Conservation (phyloP, 2,888 invertebrate species). For the Heliconius erato region DNA sequence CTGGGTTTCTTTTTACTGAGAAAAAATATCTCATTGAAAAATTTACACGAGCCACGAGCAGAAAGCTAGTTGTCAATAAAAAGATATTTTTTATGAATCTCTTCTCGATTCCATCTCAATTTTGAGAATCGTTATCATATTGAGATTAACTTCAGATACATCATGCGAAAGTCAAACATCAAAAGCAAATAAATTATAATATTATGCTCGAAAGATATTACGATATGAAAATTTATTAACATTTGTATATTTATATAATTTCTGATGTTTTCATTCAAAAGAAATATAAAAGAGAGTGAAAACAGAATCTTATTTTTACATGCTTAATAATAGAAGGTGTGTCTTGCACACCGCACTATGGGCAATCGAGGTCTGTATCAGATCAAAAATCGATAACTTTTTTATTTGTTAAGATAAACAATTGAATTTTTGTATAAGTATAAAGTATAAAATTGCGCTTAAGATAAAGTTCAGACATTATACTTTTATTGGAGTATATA, state of each 20-base stretch:
- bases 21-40: no score
- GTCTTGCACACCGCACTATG: no score
- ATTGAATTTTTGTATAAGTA: no score
- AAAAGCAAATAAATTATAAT: constrained; percentile 34
- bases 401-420: no score
- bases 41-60: no score
- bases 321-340: no score
- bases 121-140: constrained; percentile 13
- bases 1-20: no score
- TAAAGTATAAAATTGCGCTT: no score
- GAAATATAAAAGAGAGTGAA: not conserved
- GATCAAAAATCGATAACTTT: no score
- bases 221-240: constrained; percentile 3
- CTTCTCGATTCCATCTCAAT: not conserved
- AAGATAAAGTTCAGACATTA: no score
- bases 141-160: constrained; percentile 30
- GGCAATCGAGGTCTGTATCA: no score
- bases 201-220: constrained; percentile 10
- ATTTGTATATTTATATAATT: not conserved
- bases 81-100: not conserved
- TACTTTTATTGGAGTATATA: no score
- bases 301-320: not conserved
- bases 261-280: not conserved
- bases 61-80: not conserved
- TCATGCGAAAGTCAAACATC: constrained; percentile 26